phyloP scores from a whole-genome alignment of 2,113 vertebrate genomes.

The Epinephelus lanceolatus region DNA sequence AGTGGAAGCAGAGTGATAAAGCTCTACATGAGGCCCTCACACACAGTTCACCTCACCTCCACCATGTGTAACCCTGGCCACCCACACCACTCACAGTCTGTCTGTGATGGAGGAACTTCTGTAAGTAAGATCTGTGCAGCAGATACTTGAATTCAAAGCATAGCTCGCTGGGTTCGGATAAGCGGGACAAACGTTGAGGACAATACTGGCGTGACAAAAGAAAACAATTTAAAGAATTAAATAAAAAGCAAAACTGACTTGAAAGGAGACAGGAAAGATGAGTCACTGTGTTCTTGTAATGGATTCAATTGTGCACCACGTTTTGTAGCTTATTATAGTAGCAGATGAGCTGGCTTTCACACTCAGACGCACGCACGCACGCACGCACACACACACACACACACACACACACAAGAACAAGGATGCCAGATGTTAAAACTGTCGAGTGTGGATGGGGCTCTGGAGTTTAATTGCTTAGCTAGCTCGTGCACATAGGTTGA shows the following conservation, averaged over 20 bases:
- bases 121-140: background rate
- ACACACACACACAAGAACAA: slow-evolving; percentile 41
- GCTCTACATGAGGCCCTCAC: background rate
- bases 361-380: slow-evolving; percentile 22
- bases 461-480: slow-evolving; percentile 75
- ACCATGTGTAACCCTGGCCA: background rate
- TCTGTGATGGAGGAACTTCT: background rate
- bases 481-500: slow-evolving; percentile 63
- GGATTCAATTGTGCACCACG: slow-evolving; percentile 46
- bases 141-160: background rate
- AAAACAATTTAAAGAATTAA: slow-evolving; percentile 3
- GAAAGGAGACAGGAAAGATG: background rate
- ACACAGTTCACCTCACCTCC: slow-evolving; percentile 12
- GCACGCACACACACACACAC: background rate
- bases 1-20: slow-evolving; percentile 2
- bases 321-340: slow-evolving; percentile 62
- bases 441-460: slow-evolving; percentile 59
- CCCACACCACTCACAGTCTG: background rate
- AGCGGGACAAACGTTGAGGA: background rate
- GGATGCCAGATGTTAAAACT: slow-evolving; percentile 77
- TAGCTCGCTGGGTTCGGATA: background rate
- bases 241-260: slow-evolving; percentile 5
- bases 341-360: slow-evolving; percentile 67
- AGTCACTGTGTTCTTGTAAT: slow-evolving; percentile 31
- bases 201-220: background rate